Conservation (phyloP, 2,113 vertebrate species). For the Callipepla squamata region DNA sequence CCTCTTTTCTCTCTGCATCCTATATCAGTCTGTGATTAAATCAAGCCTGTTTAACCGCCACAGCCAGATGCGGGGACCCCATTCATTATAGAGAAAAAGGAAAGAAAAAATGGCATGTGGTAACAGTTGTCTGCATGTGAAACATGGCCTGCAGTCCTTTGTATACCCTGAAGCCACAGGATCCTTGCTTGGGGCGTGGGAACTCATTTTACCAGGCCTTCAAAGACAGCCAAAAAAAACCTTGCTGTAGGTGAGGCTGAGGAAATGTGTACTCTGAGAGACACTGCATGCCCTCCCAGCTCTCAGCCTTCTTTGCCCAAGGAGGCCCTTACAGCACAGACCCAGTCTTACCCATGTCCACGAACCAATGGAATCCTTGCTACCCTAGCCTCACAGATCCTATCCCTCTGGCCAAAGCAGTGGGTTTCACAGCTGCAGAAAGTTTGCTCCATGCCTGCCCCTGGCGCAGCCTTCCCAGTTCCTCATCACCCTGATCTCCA, state of each 20-base stretch:
- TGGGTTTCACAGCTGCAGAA: not conserved
- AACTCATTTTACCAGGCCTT: not conserved
- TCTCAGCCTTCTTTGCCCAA: not conserved
- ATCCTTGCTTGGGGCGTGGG: not conserved
- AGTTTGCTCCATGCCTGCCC: not conserved
- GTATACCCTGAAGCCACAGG: not conserved
- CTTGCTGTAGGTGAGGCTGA: not conserved
- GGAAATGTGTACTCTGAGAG: not conserved
- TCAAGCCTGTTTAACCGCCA: slow-evolving; percentile 21
- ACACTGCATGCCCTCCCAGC: not conserved
- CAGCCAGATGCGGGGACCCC: slow-evolving; percentile 50
- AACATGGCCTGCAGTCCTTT: not conserved
- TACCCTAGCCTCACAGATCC: too few relatives aligned
- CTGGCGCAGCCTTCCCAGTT: not conserved
- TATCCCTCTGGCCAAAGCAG: not conserved
- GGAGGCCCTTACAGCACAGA: not conserved
- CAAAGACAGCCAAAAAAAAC: not conserved
- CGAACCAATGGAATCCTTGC: rapidly evolving
- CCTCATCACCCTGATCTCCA: not conserved
- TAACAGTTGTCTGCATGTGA: slow-evolving; percentile 50
- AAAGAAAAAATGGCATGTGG: not conserved
- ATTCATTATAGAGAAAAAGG: not conserved
- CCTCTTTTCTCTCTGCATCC: not conserved
- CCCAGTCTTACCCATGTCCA: not conserved
- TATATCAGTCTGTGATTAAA: not conserved